Base-by-base conservation (phyloP, 2,113 vertebrate genomes). In the Dermatemys mawii region DNA sequence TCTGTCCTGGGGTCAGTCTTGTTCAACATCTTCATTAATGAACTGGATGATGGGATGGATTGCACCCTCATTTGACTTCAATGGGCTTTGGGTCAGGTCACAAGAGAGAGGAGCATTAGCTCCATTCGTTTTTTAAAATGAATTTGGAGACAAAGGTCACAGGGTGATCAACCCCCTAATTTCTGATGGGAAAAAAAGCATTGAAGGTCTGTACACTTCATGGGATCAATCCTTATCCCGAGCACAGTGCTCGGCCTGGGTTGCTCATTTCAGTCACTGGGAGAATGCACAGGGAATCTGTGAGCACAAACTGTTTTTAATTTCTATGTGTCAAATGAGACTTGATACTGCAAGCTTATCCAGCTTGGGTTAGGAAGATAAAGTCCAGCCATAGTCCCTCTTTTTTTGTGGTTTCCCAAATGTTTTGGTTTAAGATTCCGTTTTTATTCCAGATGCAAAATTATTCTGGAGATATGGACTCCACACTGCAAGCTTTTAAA, bases 391-490 rank as follows among this genome's bases (percentile, higher is more conserved):
- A 53, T 78, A 54, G 49, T 79, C 21, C 35, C 50, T 85, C 78
- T 70, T 76, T 85, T 53, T 60, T 49, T 78, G 92, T 70, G 83
- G 57, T n/a, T 92, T 87, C 83, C 82, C 1, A 0, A 75, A n/a
- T 55, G 51, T 84, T 91, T 87, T 54, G 38, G n/a, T 79, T 90
- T 49, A 11, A 82, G 82, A 4, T 17, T 92, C 83, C 19, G 80
- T 50, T 67, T 81, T 78, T 24, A 29, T 22, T 24, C 22, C 3
- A 29, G 78, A 38, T 38, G 48, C 75, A 84, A 4, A 35, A 86
- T 82, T 44, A 16, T 54, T 87, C 80, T 84, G 83, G 76, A 79
- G 81, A 78, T 46, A 78, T 0, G 16, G 91, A 81, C 81, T 50
- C 2, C 41, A 51, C 92, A 48, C 54, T 1, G n/a, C 50, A 19